Conservation (phyloP, 2,797 vertebrate species). For the Hemibagrus guttatus region DNA sequence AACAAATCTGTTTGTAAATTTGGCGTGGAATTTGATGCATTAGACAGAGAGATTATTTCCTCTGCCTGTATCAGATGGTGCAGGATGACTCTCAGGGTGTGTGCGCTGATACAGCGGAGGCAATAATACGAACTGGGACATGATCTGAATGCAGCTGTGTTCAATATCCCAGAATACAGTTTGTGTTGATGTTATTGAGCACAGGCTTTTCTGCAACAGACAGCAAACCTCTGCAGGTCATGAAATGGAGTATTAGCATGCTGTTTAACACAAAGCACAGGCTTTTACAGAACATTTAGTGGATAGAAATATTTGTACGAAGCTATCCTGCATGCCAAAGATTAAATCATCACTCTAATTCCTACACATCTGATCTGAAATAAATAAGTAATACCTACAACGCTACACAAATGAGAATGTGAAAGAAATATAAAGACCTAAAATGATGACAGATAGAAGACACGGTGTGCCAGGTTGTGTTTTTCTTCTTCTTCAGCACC, state of each 20-base stretch:
- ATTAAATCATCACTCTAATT: not conserved
- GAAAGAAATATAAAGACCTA: not conserved
- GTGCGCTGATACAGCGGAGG: not conserved
- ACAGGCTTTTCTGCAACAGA: not conserved
- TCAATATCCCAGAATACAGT: not conserved
- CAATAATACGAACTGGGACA: not conserved
- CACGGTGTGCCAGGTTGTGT: not conserved
- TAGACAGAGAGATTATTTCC: conserved; percentile 10
- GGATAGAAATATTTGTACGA: not conserved
- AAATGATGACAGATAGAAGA: not conserved
- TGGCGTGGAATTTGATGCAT: conserved; percentile 21
- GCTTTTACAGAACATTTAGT: not conserved
- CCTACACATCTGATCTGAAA: not conserved
- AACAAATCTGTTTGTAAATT: conserved; percentile 41
- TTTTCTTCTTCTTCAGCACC: not conserved
- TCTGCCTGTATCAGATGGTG: not conserved
- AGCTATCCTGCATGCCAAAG: not conserved
- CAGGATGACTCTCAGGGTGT: not conserved
- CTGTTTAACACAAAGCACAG: not conserved
- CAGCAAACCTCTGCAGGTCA: not conserved
- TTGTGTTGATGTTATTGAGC: not conserved
- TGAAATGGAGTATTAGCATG: not conserved
- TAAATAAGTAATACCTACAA: too few species aligned
- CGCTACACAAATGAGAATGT: not conserved
- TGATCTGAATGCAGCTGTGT: conserved; percentile 12